Base-by-base conservation (phyloP, 2,888 invertebrate genomes). In the Frankliniella intonsa region DNA sequence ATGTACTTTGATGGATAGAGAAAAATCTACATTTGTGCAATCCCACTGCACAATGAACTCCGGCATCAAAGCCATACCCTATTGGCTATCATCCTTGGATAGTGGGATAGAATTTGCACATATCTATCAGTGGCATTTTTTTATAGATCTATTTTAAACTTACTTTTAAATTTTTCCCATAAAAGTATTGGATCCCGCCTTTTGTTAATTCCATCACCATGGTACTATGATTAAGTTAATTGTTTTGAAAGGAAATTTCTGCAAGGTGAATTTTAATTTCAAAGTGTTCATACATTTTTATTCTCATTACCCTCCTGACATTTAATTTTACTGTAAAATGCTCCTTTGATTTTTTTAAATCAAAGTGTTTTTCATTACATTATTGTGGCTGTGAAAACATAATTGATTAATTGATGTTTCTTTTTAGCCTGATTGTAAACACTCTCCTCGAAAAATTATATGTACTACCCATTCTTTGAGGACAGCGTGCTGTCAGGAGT, bases 1-100 rank as follows among this genome's bases (percentile, higher is more conserved):
- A 88, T 87, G 80, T 86, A 85, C 14, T 86, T 86, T 25, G 85
- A 85, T 0, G 88, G 88, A 55, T 55, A 55, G 55, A 55, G 55
- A 11, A 14, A 11, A 55, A 55, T 17, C 55, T 14, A 14, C 11
- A 55, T 17, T 55, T 11, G 55, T 55, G 17, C 2, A 55, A 55
- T 55, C 55, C 55, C 55, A 55, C 17, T 3, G 14, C 55, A 17
- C 17, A 55, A 55, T 11, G 17, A 14, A 55, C 17, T 55, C 55
- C 17, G 55, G 8, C 55, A 55, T 55, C 55, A 55, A 55, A 55
- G 55, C 14, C 55, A 14, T 14, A 11, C 17, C 2, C 2, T 14
- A 55, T 14, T 17, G 17, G 14, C 55, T 11, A 55, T 55, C 55
- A 55, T 55, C 14, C 55, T 55, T 17, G 11, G 14, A 14, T 14